phyloP scores from a whole-genome alignment of 1,140 invertebrate genomes.

The Bombus waltoni region DNA sequence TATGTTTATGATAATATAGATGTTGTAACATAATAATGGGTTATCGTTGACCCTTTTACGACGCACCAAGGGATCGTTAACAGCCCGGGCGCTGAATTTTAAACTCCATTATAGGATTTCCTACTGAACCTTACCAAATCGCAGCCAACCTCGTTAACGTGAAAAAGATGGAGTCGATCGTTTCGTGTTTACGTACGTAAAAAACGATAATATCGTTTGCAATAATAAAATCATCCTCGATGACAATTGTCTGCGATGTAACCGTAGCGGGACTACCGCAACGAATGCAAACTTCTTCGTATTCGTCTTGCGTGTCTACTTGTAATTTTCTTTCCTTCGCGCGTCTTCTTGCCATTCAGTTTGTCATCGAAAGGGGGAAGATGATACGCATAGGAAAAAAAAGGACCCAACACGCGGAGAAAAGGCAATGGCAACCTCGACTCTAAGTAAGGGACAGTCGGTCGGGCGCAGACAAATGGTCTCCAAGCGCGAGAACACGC shows the following conservation, averaged over 20 bases:
- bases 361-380: slow-evolving; percentile 6
- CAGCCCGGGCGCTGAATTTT: not conserved
- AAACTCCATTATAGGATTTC: not conserved
- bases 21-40: not conserved
- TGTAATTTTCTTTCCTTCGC: slow-evolving; percentile 19
- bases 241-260: not conserved
- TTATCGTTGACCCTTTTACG: not conserved
- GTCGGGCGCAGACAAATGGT: slow-evolving; percentile 57
- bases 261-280: not conserved
- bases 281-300: not conserved
- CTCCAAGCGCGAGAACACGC: slow-evolving; percentile 42
- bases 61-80: not conserved
- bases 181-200: not conserved
- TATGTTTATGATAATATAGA: not conserved
- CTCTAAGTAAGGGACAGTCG: slow-evolving; percentile 13
- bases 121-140: not conserved
- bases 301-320: slow-evolving; percentile 12
- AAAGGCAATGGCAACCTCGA: slow-evolving; percentile 36
- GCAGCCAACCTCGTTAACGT: not conserved
- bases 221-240: not conserved
- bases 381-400: not conserved
- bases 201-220: not conserved
- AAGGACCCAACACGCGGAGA: not conserved
- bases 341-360: slow-evolving; percentile 29
- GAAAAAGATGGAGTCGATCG: not conserved